Conservation (phyloP, 2,797 vertebrate genomes). For the Tolypeutes matacus region DNA sequence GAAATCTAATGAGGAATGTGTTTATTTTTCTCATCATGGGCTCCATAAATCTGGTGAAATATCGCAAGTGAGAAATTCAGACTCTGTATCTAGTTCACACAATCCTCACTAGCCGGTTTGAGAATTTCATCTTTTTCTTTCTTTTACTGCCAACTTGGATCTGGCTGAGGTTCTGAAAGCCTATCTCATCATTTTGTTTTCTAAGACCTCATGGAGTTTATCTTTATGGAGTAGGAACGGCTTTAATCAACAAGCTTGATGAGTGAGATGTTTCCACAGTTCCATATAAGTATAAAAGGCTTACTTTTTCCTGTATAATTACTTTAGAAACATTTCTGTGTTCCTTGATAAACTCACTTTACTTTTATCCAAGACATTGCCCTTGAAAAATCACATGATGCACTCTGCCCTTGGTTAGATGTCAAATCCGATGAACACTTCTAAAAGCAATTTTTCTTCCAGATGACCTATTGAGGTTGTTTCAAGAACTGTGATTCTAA, state of each 20-base stretch:
- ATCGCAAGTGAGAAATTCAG: background rate
- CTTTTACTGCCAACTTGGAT: slow-evolving; percentile 30
- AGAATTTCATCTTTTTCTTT: background rate
- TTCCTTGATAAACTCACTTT: slow-evolving; percentile 56
- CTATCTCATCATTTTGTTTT: slow-evolving; percentile 16
- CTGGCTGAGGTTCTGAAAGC: slow-evolving; percentile 14
- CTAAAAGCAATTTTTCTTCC: slow-evolving; percentile 59
- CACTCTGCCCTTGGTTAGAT: slow-evolving; percentile 14
- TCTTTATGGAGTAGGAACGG: background rate
- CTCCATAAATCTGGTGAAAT: background rate
- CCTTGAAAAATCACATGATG: slow-evolving; percentile 61
- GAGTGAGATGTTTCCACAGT: background rate
- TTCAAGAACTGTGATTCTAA: slow-evolving; percentile 31
- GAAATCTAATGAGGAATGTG: slow-evolving; percentile 17
- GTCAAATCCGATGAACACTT: slow-evolving; percentile 63
- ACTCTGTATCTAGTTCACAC: accelerated
- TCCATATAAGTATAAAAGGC: background rate
- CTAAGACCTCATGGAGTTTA: background rate
- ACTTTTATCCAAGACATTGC: slow-evolving; percentile 6
- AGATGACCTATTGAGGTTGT: slow-evolving; percentile 23
- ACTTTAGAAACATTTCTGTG: slow-evolving; percentile 21
- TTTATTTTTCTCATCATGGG: slow-evolving; percentile 9
- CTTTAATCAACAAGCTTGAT: slow-evolving; percentile 53
- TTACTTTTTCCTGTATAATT: background rate
- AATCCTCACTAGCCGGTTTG: background rate